Conservation (phyloP, 2,888 invertebrate genomes). For the Gasteruption jaculator region DNA sequence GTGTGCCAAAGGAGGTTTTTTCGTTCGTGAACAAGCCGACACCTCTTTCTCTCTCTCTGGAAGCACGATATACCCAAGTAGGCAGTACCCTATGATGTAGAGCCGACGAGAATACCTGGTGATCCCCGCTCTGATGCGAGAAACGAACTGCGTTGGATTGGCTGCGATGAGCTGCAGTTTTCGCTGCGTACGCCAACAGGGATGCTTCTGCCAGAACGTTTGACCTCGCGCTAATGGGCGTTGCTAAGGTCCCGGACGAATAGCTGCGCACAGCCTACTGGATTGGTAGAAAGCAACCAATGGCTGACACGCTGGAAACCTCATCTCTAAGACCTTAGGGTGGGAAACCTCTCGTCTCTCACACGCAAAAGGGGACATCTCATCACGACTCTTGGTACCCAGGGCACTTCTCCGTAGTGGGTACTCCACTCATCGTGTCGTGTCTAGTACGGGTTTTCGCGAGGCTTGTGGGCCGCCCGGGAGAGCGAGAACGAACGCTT, state of each 20-base stretch:
- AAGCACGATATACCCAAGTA: no score
- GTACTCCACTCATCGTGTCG: slow-evolving; percentile 50
- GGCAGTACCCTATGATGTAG: no score
- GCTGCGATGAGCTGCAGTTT: no score
- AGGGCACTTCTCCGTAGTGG: slow-evolving; percentile 51
- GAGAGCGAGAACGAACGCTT: slow-evolving; percentile 28
- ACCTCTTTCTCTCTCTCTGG: no score
- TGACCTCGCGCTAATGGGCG: slow-evolving; percentile 16
- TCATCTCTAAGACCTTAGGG: slow-evolving; percentile 25
- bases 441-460: slow-evolving; percentile 46
- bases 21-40: no score
- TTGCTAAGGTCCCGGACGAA: slow-evolving; percentile 19
- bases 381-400: slow-evolving; percentile 51
- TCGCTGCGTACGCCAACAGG: no score
- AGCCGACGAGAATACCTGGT: no score
- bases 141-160: no score
- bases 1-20: no score
- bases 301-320: slow-evolving; percentile 22
- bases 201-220: not conserved
- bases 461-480: slow-evolving; percentile 30
- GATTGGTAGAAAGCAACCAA: slow-evolving; percentile 28
- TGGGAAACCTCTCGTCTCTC: slow-evolving; percentile 38
- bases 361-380: slow-evolving; percentile 49
- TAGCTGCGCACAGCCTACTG: slow-evolving; percentile 9
- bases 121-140: no score